Evolutionary conservation across 2,113 vertebrate genomes (phyloP).

Genomic region (Platysternon megacephalum): DNA sequence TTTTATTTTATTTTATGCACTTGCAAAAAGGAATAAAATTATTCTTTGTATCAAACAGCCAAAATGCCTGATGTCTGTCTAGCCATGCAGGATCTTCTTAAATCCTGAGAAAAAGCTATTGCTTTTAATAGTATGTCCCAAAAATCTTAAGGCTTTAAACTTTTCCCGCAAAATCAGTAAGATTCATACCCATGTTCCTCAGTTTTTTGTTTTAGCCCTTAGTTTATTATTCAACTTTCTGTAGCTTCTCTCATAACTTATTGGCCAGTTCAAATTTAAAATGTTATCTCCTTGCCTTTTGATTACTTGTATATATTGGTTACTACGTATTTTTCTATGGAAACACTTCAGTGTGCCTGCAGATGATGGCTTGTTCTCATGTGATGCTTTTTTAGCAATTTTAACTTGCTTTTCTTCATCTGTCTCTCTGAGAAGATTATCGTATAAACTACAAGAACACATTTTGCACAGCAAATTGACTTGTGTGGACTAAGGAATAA

Average conservation of each 20-base stretch:
- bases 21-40: not conserved
- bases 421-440: not conserved
- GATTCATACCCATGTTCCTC: not conserved
- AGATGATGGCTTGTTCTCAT: not conserved
- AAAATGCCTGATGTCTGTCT: not conserved
- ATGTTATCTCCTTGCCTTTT: not conserved
- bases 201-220: not conserved
- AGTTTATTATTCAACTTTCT: not conserved
- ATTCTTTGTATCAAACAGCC: not conserved
- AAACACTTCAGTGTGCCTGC: not conserved
- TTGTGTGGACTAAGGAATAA: not conserved
- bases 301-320: not conserved
- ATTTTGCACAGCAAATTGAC: not conserved
- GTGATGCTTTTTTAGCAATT: not conserved
- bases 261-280: not conserved
- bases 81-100: not conserved
- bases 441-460: slow-evolving; percentile 16
- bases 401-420: not conserved
- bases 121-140: not conserved
- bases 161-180: not conserved
- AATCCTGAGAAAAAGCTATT: not conserved
- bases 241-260: not conserved
- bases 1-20: not conserved
- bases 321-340: not conserved
- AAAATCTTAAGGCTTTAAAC: not conserved